Evolutionary conservation across 1,140 invertebrate genomes (phyloP), one percentile per base, ranked within the genome.

Genomic region (Pomacea maculata): DNA sequence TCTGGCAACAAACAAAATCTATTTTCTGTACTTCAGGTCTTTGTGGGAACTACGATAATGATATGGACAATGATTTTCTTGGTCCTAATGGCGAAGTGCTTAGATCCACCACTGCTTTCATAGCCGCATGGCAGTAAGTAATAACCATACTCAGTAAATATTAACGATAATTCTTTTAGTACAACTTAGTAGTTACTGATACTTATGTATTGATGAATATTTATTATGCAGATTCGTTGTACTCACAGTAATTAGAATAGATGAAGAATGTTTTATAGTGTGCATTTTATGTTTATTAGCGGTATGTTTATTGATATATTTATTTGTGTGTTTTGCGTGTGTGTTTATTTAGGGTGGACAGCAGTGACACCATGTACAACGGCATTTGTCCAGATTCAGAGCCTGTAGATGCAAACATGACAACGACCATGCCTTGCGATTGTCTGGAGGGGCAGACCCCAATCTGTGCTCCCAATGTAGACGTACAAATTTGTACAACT

Each of bases 21-120:
- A 12, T 34, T 61, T 77, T 29, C 79, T 25, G 65, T 71, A 70
- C 29, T 77, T 15, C 65, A 89, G 88, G 88, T 71, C 80, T 89
- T 45, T 89, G 88, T 83, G 88, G 88, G 9, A 85, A 80, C 67
- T 88, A 84, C 84, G 87, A 89, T 83, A 82, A 81, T 78, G 86
- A 87, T 75, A 84, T 85, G 52, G 83, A 73, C 14, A 88, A 89
- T 82, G 88, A 89, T 68, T 84, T 87, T 15, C 82, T 80, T 25
- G 81, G 80, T 63, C 67, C 78, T 14, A 79, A 82, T 80, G 87
- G 88, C 21, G 63, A 68, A 21, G 34, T 87, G 7, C 79, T 82
- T 70, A 75, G 76, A 45, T 78, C 68, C 21, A 76, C 74, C 0
- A 80, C 83, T 57, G 72, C 77, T 9, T 88, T 88, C 79, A 75